Conservation (phyloP, 35 echinoderm and acorn worm species). For the Heliocidaris erythrogramma region DNA sequence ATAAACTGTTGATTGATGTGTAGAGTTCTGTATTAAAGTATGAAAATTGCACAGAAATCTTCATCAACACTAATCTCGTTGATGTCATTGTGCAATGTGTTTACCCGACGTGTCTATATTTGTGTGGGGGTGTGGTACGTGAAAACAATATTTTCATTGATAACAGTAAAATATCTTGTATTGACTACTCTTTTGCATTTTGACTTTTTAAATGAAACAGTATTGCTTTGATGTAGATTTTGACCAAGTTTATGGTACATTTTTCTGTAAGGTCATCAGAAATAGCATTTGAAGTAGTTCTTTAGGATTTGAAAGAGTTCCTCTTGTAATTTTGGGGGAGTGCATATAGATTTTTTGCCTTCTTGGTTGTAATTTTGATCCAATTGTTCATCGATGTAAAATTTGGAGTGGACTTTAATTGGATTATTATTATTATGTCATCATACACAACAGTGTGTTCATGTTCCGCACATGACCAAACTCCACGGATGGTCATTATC, state of each 20-base stretch:
- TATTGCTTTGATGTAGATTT: not conserved
- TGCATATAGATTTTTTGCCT: not conserved
- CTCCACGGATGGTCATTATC: too few relatives aligned
- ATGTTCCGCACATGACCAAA: too few relatives aligned
- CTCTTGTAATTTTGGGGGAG: not conserved
- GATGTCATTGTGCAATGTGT: not conserved
- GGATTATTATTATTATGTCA: too few relatives aligned
- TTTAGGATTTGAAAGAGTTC: too few relatives aligned
- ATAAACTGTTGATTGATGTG: not conserved
- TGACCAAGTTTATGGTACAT: not conserved
- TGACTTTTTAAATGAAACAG: not conserved
- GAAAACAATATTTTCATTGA: not conserved
- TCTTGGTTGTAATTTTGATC: too few relatives aligned
- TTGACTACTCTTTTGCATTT: not conserved
- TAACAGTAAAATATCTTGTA: not conserved
- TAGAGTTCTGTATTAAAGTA: not conserved
- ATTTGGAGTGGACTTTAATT: too few relatives aligned
- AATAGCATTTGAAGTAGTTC: not conserved
- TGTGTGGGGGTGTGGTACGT: not conserved
- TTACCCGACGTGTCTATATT: not conserved
- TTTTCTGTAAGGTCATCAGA: not conserved
- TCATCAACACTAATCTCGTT: not conserved
- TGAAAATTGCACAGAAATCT: not conserved
- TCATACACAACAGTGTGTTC: too few relatives aligned
- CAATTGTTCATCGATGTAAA: too few relatives aligned